Evolutionary conservation across 2,113 vertebrate genomes (phyloP), one percentile per base, ranked within the genome.

Genomic region (Ceyx cyanopectus): DNA sequence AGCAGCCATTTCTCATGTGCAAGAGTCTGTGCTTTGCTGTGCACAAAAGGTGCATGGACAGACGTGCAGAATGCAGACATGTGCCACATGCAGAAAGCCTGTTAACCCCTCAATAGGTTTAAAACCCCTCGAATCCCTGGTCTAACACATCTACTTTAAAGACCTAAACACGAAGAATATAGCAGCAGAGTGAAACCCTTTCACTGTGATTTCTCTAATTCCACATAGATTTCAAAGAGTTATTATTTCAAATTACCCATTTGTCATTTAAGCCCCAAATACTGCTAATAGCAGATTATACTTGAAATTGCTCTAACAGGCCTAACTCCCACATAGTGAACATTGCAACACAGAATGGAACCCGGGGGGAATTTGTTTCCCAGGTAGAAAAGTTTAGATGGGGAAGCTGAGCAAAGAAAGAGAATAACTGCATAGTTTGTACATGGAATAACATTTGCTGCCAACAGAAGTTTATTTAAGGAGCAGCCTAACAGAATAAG

Each of bases 221-320:
- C 34, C 43, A 82, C 29, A 4, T 19, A 56, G 34, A 70, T 72
- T 91, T 92, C 43, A 54, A n/a, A 54, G 50, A 82, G 37, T 58
- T 80, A 34, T 45, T 85, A 85, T 82, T 92, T 66, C 26, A 87
- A 94, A 91, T 74, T 63, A 61, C 29, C 18, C 34, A 22, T 85
- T 85, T 85, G 41, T 62, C 67, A 56, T 58, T 73, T 80, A 74
- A 91, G 65, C 37, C 63, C 37, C 75, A 89, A 95, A 90, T 70
- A 85, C 75, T 21, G 19, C 72, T 80, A 85, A 85, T 14, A 87
- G 70, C 15, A 84, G 27, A 86, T 84, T 65, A 75, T 19, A 78
- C 34, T 84, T 63, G 13, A 61, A 94, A 78, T 75, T 84, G n/a
- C 66, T 90, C 16, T 85, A 89, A 73, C 60, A 48, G 43, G 32